A percentile compares a stretch with the other conserved stretches of the same genome.
Evolutionary conservation across 2,888 invertebrate genomes (phyloP).

Genomic region (Coleophora flavipennella): DNA sequence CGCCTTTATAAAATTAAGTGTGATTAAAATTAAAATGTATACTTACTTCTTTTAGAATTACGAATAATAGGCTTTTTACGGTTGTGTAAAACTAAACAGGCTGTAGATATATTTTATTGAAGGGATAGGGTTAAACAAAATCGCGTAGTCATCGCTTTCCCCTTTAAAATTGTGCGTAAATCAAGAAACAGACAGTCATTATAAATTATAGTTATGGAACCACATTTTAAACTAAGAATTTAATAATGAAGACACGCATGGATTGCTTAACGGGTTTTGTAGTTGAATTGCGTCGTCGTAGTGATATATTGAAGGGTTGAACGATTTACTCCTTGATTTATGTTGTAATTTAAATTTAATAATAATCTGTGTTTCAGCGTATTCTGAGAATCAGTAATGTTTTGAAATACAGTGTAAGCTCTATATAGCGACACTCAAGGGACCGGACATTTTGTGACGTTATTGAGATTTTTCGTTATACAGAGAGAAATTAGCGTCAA

Average conservation of each 20-base stretch:
- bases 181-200: conserved; percentile 31
- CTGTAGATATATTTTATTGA: conserved; percentile 14
- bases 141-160: conserved; percentile 46
- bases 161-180: conserved; percentile 44
- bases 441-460: no score
- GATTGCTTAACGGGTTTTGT: conserved; percentile 59
- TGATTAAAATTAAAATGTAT: no score
- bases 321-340: conserved; percentile 32
- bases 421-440: no score
- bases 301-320: conserved; percentile 44
- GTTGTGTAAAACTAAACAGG: not conserved
- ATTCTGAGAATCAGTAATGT: no score
- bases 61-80: no score
- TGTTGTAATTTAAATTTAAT: no score
- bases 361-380: no score
- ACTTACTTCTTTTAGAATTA: no score
- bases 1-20: no score
- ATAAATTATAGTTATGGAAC: conserved; percentile 60
- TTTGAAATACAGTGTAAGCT: no score
- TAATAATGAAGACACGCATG: conserved; percentile 65
- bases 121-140: conserved; percentile 32
- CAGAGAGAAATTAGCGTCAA: no score
- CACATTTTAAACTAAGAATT: conserved; percentile 65
- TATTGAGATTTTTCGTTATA: no score
- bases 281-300: conserved; percentile 51